A percentile compares a stretch with the other conserved stretches of the same genome.
Conservation (phyloP, 2,888 invertebrate genomes). For the Trichopoda pennipes region DNA sequence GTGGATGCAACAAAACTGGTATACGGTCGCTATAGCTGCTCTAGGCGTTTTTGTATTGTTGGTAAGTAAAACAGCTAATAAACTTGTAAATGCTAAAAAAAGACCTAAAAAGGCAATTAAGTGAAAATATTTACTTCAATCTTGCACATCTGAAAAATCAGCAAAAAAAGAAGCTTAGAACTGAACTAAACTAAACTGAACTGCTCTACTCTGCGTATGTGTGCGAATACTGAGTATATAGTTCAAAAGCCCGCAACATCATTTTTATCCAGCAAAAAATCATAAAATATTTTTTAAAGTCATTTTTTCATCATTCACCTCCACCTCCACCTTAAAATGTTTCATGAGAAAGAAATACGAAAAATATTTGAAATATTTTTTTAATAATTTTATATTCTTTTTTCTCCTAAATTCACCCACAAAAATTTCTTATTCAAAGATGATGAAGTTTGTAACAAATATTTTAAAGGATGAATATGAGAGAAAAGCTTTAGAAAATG, state of each 20-base stretch:
- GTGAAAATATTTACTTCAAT: constrained; percentile 27
- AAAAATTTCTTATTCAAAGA: constrained; percentile 70
- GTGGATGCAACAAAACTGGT: constrained; percentile 95
- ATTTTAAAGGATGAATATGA: constrained; percentile 76
- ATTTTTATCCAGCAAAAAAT: background rate
- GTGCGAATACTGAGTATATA: constrained; percentile 11
- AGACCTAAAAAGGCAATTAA: background rate
- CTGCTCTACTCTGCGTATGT: background rate
- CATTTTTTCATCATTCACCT: constrained; percentile 7
- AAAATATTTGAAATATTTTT: constrained; percentile 45
- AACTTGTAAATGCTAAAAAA: constrained; percentile 6
- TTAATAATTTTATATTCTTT: constrained; percentile 20
- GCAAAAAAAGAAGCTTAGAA: background rate
- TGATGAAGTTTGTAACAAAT: constrained; percentile 74
- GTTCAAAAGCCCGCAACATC: constrained; percentile 42
- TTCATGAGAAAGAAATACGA: constrained; percentile 32
- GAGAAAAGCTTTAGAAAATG: constrained; percentile 70
- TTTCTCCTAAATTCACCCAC: constrained; percentile 22
- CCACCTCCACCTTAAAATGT: background rate
- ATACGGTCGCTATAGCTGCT: constrained; percentile 89
- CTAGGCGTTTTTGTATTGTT: constrained; percentile 88
- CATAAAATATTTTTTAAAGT: constrained; percentile 25
- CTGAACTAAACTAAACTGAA: too few relatives aligned
- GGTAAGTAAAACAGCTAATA: constrained; percentile 84
- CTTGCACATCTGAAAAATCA: constrained; percentile 20